Conservation (phyloP, 2,113 vertebrate species). For the Furnarius figulus region DNA sequence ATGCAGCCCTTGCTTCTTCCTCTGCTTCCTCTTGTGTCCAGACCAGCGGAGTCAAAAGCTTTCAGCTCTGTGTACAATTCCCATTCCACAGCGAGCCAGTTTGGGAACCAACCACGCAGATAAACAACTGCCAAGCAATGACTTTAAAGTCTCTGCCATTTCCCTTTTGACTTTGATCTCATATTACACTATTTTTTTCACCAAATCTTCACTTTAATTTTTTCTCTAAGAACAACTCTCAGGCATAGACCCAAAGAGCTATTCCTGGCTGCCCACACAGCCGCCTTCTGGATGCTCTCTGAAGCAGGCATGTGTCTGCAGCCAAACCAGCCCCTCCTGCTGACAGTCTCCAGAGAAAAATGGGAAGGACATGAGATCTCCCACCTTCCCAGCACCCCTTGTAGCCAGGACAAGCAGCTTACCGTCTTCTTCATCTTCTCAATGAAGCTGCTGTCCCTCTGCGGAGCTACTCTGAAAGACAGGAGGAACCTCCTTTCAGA, state of each 20-base stretch:
- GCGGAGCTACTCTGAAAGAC: conserved; percentile 75
- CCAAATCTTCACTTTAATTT: background rate
- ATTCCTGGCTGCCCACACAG: background rate
- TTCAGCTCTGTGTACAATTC: background rate
- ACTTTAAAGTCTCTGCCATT: background rate
- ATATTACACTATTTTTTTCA: background rate
- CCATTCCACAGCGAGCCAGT: background rate
- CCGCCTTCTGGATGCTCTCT: background rate
- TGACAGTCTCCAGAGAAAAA: background rate
- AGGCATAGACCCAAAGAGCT: background rate
- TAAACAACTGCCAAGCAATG: background rate
- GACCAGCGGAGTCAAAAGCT: background rate
- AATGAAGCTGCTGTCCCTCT: conserved; percentile 91
- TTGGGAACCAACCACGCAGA: background rate
- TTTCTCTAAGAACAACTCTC: background rate
- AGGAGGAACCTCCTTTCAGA: background rate
- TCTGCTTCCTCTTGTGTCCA: background rate
- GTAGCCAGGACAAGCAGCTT: conserved; percentile 42
- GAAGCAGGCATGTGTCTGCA: background rate
- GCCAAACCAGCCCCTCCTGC: background rate
- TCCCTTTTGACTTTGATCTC: background rate
- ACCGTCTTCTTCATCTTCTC: conserved; percentile 99
- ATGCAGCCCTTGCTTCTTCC: background rate
- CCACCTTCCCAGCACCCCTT: background rate
- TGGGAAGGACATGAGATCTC: background rate